Conservation (phyloP, 2,888 invertebrate species). For the Philaethria dido region DNA sequence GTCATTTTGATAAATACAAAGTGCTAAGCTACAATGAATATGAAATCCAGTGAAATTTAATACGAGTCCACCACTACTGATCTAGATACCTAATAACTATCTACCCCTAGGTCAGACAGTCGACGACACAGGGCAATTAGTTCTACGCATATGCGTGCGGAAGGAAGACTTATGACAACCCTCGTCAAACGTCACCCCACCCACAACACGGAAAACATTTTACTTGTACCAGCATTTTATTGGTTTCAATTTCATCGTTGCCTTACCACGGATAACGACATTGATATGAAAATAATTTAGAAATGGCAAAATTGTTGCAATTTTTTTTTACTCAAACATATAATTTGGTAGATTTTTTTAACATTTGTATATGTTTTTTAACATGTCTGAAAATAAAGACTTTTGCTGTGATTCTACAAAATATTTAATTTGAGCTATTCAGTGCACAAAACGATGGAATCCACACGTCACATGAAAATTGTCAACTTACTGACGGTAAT, state of each 20-base stretch:
- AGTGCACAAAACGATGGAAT: too few relatives aligned
- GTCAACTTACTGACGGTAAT: too few relatives aligned
- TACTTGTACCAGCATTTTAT: constrained; percentile 75
- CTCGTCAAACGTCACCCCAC: constrained; percentile 68
- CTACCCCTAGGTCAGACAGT: constrained; percentile 19
- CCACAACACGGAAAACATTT: constrained; percentile 75
- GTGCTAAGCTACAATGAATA: too few relatives aligned
- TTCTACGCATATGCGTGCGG: constrained; percentile 33
- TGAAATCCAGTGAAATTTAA: too few relatives aligned
- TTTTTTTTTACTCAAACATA: too few relatives aligned
- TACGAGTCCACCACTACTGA: constrained; percentile 8
- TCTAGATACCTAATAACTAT: constrained; percentile 23
- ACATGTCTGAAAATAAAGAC: too few relatives aligned
- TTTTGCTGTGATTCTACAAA: too few relatives aligned
- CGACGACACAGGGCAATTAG: constrained; percentile 30
- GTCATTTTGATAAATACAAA: too few relatives aligned
- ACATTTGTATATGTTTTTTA: too few relatives aligned
- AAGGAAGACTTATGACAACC: constrained; percentile 81
- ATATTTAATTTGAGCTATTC: too few relatives aligned
- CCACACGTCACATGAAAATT: too few relatives aligned
- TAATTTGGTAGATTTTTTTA: too few relatives aligned
- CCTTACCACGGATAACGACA: constrained; percentile 64
- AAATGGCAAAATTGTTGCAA: neutral
- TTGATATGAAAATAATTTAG: neutral
- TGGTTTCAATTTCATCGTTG: constrained; percentile 80